A percentile compares a stretch with the other conserved stretches of the same genome.
Evolutionary conservation across 2,888 invertebrate species (phyloP).

Genomic region (Lacanobia oleracea): DNA sequence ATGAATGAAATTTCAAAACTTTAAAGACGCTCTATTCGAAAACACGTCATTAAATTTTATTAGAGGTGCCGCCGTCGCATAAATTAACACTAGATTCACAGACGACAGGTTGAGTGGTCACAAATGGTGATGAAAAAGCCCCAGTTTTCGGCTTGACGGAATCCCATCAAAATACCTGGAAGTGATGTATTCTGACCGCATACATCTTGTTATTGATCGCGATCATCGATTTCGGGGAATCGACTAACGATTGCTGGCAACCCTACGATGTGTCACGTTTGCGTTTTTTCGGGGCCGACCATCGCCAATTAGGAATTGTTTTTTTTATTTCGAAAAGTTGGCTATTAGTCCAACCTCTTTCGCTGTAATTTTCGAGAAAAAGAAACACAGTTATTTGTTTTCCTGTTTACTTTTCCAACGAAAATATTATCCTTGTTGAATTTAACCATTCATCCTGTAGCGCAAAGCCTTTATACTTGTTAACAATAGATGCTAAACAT

Average conservation of each 20-base stretch:
- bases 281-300: slow-evolving; percentile 54
- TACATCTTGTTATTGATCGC: slow-evolving; percentile 66
- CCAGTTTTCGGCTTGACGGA: slow-evolving; percentile 70
- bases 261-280: slow-evolving; percentile 56
- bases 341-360: slow-evolving; percentile 13
- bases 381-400: not conserved
- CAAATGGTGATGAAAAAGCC: slow-evolving; percentile 59
- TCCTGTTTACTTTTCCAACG: slow-evolving; percentile 5
- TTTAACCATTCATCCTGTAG: not conserved
- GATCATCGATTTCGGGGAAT: slow-evolving; percentile 72
- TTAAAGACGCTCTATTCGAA: slow-evolving; percentile 47
- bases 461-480: slow-evolving; percentile 25
- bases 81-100: slow-evolving; percentile 80
- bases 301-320: slow-evolving; percentile 49
- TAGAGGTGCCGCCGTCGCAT: slow-evolving; percentile 73
- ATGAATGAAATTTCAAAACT: slow-evolving; percentile 66
- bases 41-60: slow-evolving; percentile 74
- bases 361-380: not conserved
- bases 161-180: slow-evolving; percentile 78
- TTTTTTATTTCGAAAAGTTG: slow-evolving; percentile 12
- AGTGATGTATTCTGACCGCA: slow-evolving; percentile 66
- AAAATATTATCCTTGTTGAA: not conserved
- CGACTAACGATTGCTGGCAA: slow-evolving; percentile 66
- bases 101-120: slow-evolving; percentile 72
- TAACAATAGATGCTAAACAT: slow-evolving; percentile 60